These are phyloP conservation scores for Cromileptes altivelis DNA, from an alignment of 2,113 vertebrate genomes.

Conservation along the genomic window DNA sequence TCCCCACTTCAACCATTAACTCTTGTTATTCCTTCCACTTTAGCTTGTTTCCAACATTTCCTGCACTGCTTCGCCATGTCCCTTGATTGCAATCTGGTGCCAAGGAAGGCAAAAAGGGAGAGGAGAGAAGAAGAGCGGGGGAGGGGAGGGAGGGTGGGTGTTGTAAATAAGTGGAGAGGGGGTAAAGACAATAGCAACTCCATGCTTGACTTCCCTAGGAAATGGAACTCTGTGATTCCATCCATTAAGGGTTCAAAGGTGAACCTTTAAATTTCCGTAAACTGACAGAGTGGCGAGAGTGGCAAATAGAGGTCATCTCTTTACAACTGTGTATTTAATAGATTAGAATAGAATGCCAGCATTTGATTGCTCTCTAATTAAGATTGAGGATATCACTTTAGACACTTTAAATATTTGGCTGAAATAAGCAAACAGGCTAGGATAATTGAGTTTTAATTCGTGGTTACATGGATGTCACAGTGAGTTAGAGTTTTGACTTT, in stretches of 20 bases:
- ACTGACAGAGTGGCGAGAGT: slow-evolving; percentile 58
- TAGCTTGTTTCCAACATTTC: slow-evolving; percentile 63
- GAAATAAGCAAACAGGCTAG: background rate
- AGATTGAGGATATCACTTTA: slow-evolving; percentile 17
- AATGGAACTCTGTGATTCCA: slow-evolving; percentile 64
- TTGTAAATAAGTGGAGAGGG: slow-evolving; percentile 39
- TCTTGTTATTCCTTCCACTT: slow-evolving; percentile 67
- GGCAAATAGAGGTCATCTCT: slow-evolving; percentile 59
- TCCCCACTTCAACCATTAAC: slow-evolving; percentile 70
- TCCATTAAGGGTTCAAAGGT: slow-evolving; percentile 75
- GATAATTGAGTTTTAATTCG: slow-evolving; percentile 7
- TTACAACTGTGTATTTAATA: slow-evolving; percentile 31
- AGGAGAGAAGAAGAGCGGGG: background rate
- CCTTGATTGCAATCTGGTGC: slow-evolving; percentile 75
- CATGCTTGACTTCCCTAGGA: slow-evolving; percentile 76
- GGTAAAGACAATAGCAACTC: slow-evolving; percentile 71
- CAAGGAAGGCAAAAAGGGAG: slow-evolving; percentile 32
- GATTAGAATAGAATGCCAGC: slow-evolving; percentile 20
- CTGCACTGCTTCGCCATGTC: slow-evolving; percentile 51
- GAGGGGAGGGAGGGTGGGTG: slow-evolving; percentile 1
- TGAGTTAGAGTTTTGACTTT: background rate
- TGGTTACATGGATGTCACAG: background rate
- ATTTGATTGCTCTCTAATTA: slow-evolving; percentile 42
- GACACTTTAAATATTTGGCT: slow-evolving; percentile 9
- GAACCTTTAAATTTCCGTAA: slow-evolving; percentile 60